Base-by-base conservation (phyloP, 1,140 invertebrate species). In the Anoplophora glabripennis region DNA sequence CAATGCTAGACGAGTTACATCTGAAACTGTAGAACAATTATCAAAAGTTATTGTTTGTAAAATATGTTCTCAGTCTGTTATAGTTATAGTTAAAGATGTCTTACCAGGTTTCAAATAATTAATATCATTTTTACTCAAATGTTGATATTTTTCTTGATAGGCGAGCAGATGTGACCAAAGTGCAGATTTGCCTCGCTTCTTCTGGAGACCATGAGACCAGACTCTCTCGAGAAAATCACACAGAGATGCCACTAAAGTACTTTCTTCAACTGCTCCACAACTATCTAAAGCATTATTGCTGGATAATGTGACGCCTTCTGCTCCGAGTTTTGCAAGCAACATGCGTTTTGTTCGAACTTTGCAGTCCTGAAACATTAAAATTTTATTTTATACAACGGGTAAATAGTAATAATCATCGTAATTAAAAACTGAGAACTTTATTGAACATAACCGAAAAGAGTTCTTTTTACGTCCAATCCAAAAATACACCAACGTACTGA, bases 211-310 rank as follows among this genome's bases (percentile, higher is more conserved):
- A 76, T 99, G 96, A 1, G 92, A 93, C 97, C 97, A 99, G 40
- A 99, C 92, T 63, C 97, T 83, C 78, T 99, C 98, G 10, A 99
- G 75, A 35, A 99, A 82, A 80, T 99, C 98, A 80, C 98, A 99
- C 0, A 99, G 81, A 69, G 93, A 93, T 10, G 94, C 95, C 7
- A 99, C 97, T 52, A 99, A 81, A 0, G 96, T 99, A 72, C 96
- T 99, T 76, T 99, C 97, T 80, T 99, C 97, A 0, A 96, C 87
- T 9, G 84, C 85, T 0, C 80, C 80, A 41, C 84, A 79, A 45
- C 78, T 79, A 5, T 81, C 80, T 85, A 76, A 70, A 85, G 80
- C 74, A 79, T 79, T 48, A 75, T 79, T 58, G 80, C 83, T 69
- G 38, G 72, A 74, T 42, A 94, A 75, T 52, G 92, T 90, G 3